Percentiles rank a stretch among this genome's conserved stretches.
These are phyloP conservation scores for Enteromius radiatus DNA, from an alignment of 2,797 vertebrate species.

Conservation along the genomic window DNA sequence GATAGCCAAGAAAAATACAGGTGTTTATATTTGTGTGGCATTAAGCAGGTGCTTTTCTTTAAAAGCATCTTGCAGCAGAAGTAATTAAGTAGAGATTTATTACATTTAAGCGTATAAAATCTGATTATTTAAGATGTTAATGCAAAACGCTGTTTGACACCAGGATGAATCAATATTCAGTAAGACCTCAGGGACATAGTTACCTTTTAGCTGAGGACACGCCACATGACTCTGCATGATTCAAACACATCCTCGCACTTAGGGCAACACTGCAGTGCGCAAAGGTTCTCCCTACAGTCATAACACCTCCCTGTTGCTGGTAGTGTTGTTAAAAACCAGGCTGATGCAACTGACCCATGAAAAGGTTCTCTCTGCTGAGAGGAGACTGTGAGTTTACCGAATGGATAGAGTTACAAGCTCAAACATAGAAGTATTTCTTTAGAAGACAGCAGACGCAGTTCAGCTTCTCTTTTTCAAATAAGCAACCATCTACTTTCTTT, in stretches of 20 bases:
- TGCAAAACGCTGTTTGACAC: background rate
- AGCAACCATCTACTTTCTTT: background rate
- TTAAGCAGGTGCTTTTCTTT: background rate
- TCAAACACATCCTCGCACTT: constrained; percentile 31
- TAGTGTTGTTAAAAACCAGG: constrained; percentile 39
- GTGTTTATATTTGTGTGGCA: background rate
- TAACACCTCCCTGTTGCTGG: constrained; percentile 43
- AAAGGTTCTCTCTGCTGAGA: background rate
- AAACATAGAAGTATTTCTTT: background rate
- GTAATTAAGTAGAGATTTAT: background rate
- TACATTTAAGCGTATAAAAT: background rate
- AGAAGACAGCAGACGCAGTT: background rate
- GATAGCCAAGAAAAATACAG: background rate
- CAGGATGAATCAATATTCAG: background rate
- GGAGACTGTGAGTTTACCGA: background rate
- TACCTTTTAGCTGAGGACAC: constrained; percentile 1
- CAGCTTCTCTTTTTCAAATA: background rate
- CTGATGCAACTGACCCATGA: constrained; percentile 40
- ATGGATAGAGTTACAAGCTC: background rate
- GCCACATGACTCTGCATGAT: constrained; percentile 42
- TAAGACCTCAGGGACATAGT: background rate
- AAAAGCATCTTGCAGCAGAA: background rate
- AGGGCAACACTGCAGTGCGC: constrained; percentile 50
- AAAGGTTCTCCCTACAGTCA: constrained; percentile 45
- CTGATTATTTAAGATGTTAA: background rate